Conservation (phyloP, 2,113 vertebrate species). For the Lepisosteus oculatus region DNA sequence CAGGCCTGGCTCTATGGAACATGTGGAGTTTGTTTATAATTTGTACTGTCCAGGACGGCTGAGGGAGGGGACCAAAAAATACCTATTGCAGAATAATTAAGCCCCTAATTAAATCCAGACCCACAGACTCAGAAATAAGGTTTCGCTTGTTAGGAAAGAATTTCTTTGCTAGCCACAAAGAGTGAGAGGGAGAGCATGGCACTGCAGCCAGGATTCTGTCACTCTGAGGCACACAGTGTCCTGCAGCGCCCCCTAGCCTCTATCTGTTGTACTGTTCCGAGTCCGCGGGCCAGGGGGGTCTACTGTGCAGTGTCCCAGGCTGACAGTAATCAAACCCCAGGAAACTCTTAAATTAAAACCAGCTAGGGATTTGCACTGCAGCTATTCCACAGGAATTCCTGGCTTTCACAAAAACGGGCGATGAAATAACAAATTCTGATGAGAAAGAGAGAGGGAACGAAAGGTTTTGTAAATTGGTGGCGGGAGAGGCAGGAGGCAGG, state of each 20-base stretch:
- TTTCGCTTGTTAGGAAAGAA: slow-evolving; percentile 70
- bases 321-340: slow-evolving; percentile 62
- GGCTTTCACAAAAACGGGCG: slow-evolving; percentile 19
- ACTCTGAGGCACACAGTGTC: slow-evolving; percentile 34
- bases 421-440: background rate
- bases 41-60: slow-evolving; percentile 32
- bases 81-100: slow-evolving; percentile 67
- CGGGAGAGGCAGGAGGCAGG: too few species aligned
- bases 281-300: slow-evolving; percentile 33
- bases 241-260: slow-evolving; percentile 50
- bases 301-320: slow-evolving; percentile 50
- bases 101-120: slow-evolving; percentile 69
- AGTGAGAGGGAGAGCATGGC: slow-evolving; percentile 38
- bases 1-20: slow-evolving; percentile 30
- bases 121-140: slow-evolving; percentile 59
- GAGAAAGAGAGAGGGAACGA: slow-evolving; percentile 15
- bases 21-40: slow-evolving; percentile 60
- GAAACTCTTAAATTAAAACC: slow-evolving; percentile 59
- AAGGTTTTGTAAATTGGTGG: background rate
- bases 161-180: slow-evolving; percentile 61
- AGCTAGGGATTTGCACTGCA: slow-evolving; percentile 36
- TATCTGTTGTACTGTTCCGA: slow-evolving; percentile 29
- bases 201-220: slow-evolving; percentile 16
- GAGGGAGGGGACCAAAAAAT: slow-evolving; percentile 48
- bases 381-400: slow-evolving; percentile 42